Evolutionary conservation across 2,888 invertebrate species (phyloP).

Genomic region (Ormyrus pomaceus): DNA sequence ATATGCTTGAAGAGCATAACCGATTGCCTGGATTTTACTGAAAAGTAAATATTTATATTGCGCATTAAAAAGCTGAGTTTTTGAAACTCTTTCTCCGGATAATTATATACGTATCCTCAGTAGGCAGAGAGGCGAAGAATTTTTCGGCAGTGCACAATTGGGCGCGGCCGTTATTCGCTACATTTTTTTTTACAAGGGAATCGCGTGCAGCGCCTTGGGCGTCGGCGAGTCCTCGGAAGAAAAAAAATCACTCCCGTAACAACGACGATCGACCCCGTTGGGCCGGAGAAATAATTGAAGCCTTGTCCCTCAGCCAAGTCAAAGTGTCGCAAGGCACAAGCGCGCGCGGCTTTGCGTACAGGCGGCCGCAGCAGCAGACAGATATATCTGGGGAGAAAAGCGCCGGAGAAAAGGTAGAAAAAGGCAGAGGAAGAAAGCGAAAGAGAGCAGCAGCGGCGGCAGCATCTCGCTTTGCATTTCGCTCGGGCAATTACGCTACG

Average conservation of each 20-base stretch:
- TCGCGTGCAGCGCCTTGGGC: conserved; percentile 3
- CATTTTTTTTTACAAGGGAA: neutral
- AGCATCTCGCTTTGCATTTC: conserved; percentile 29
- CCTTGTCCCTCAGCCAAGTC: neutral
- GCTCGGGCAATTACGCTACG: conserved; percentile 38
- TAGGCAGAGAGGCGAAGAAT: no score
- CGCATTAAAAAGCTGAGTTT: no score
- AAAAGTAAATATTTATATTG: no score
- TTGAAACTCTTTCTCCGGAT: no score
- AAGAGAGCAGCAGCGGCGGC: conserved; percentile 27
- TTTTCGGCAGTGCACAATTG: no score
- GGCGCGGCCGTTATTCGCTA: no score
- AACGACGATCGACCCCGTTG: neutral
- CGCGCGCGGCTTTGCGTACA: neutral
- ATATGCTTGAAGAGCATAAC: no score
- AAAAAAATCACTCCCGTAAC: neutral
- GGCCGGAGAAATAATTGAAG: conserved; percentile 18
- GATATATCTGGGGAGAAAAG: neutral
- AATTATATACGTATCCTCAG: no score
- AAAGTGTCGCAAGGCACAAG: conserved; percentile 26
- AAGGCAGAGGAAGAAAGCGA: conserved; percentile 52
- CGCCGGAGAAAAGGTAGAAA: conserved; percentile 50
- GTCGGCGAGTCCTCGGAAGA: neutral
- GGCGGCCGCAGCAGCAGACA: neutral
- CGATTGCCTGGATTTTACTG: no score